Evolutionary conservation across 2,888 invertebrate species (phyloP).

Genomic region (Agrotis puta): DNA sequence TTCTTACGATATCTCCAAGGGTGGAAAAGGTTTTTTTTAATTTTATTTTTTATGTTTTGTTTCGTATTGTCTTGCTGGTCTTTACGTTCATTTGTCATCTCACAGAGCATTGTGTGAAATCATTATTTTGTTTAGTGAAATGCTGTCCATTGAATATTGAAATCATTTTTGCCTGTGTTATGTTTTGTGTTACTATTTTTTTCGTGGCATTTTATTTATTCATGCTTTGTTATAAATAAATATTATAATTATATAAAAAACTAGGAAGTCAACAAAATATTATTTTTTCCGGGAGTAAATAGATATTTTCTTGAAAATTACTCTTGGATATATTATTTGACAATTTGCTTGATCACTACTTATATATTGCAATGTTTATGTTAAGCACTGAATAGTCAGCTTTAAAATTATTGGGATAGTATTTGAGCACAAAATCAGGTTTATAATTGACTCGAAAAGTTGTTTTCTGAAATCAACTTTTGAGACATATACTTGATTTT

Average conservation of each 20-base stretch:
- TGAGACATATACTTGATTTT: no score
- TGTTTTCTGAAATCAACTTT: no score
- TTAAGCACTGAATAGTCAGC: not conserved
- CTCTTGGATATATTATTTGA: slow-evolving; percentile 3
- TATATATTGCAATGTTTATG: not conserved
- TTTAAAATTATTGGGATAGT: not conserved
- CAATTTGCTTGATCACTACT: not conserved
- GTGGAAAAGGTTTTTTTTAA: slow-evolving; percentile 83
- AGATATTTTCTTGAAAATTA: not conserved
- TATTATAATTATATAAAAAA: no score
- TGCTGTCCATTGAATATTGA: no score
- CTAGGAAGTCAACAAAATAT: not conserved
- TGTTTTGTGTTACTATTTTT: slow-evolving; percentile 15
- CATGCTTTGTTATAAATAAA: not conserved
- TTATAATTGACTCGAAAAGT: no score
- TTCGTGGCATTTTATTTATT: not conserved
- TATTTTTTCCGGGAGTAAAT: not conserved
- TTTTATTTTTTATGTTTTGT: slow-evolving; percentile 62
- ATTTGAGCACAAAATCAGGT: not conserved
- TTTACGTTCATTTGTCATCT: slow-evolving; percentile 12
- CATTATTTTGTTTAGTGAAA: not conserved
- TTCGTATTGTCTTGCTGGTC: slow-evolving; percentile 32
- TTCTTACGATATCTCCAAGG: slow-evolving; percentile 85
- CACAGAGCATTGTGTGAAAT: not conserved
- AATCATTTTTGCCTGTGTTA: slow-evolving; percentile 33